Evolutionary conservation across 2,113 vertebrate species (phyloP), one percentile per base, ranked within the genome.

Genomic region (Platichthys flesus): DNA sequence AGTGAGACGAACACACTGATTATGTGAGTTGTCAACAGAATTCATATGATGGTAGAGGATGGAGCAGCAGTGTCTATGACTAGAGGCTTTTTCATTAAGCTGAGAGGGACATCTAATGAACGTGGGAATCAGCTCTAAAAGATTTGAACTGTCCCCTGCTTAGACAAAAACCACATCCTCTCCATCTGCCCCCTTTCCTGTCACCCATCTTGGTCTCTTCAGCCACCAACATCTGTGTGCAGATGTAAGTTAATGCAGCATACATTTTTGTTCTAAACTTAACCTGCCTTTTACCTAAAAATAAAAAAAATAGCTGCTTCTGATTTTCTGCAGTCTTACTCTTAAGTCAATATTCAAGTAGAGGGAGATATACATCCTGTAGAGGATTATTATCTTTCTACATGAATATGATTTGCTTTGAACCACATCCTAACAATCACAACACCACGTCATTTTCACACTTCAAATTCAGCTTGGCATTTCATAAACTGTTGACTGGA

Each of bases 141-240:
- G 47, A 62, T 49, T 10, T 67, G 65, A 31, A 16, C n/a, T 23
- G 57, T 20, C 63, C 45, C 47, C 45, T 56, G 31, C 54, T 26
- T 23, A 62, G 20, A 77, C 24, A 63, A 35, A 74, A 81, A 83
- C 62, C 51, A 9, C 51, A 54, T 54, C 51, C 51, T 54, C 51
- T 54, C 20, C 18, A 54, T 54, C 7, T 18, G 6, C 5, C 18
- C 74, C 47, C 51, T 58, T 85, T 87, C 76, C 74, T 73, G 71
- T 87, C 71, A 56, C 18, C 20, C 54, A 13, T 21, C 9, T 3
- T 54, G 20, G 21, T 54, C 51, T 21, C 51, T n/a, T n/a, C 51
- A 21, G 51, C 18, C 51, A 54, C 13, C 51, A 54, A 54, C 51
- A 54, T 21, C 51, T 54, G 51, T 54, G 1, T 54, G 2, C 51